Evolutionary conservation across 2,888 invertebrate species (phyloP).

Genomic region (Tholera decimalis): DNA sequence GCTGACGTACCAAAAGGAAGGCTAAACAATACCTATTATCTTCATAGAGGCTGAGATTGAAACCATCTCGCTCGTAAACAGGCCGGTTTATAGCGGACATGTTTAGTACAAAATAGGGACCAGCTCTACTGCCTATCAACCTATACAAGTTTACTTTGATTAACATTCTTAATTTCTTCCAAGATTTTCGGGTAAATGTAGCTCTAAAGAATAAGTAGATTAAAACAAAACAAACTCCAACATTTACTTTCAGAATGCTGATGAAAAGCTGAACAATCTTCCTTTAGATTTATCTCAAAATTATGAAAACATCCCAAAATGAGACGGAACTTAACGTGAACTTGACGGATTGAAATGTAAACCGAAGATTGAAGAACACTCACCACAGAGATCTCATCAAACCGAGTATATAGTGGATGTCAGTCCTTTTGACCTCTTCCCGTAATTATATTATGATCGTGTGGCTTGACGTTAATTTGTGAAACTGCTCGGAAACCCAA

Average conservation of each 20-base stretch:
- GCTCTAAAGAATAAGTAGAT: constrained; percentile 52
- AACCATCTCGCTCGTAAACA: constrained; percentile 76
- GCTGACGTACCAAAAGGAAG: constrained; percentile 75
- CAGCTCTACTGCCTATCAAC: constrained; percentile 37
- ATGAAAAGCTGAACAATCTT: constrained; percentile 38
- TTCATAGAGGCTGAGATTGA: constrained; percentile 75
- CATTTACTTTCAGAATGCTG: constrained; percentile 25
- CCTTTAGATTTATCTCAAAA: constrained; percentile 39
- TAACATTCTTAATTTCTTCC: constrained; percentile 49
- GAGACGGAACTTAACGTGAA: constrained; percentile 33
- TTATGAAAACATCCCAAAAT: constrained; percentile 46
- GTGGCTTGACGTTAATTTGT: constrained; percentile 85
- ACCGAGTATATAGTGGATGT: constrained; percentile 63
- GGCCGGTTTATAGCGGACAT: constrained; percentile 61
- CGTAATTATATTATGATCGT: constrained; percentile 80
- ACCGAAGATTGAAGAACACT: constrained; percentile 52
- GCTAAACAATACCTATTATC: constrained; percentile 77
- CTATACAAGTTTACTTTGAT: constrained; percentile 47
- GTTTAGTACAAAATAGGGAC: constrained; percentile 54
- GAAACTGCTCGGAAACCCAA: constrained; percentile 86
- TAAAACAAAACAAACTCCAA: constrained; percentile 50
- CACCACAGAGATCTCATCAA: constrained; percentile 67
- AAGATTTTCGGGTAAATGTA: constrained; percentile 9
- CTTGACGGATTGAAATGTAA: constrained; percentile 44
- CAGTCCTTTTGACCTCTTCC: constrained; percentile 68